Evolutionary conservation across 2,797 vertebrate genomes (phyloP), one percentile per base, ranked within the genome.

Genomic region (Dendrocincla tyrannina): DNA sequence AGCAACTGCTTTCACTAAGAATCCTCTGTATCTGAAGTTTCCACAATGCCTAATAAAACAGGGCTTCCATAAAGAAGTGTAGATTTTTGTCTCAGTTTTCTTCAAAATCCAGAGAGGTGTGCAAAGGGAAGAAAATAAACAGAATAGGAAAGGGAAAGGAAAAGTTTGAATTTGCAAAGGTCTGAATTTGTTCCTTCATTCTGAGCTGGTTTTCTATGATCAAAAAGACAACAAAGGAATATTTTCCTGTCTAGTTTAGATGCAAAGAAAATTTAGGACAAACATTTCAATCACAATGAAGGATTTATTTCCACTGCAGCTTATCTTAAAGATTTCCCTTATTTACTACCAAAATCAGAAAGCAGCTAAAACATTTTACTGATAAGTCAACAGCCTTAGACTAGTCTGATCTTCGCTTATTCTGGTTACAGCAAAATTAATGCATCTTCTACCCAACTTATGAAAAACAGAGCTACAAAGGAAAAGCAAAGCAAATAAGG

Each of bases 1-100:
- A 94, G 88, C 88, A 94, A 95, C 80, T 95, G 91, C 87, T 94
- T 87, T 76, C 77, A 83, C 66, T 60, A 86, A 81, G 63, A 79
- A 75, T 72, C 67, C 62, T 91, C 88, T 62, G 39, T 30, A 62
- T 75, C 32, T 67, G 23, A 84, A 92, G 69, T 69, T 67, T 91
- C 62, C 58, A 62, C 22, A 7, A n/a, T 3, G 7, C 27, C 44
- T 84, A 77, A 53, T 72, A 78, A 85, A 94, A 88, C 17, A 33
- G 27, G 9, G 30, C 14, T 91, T 85, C 67, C n/a, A 44, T 6
- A 12, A 86, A 73, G n/a, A 69, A 88, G 1, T 74, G 59, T 8
- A 93, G n/a, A 69, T 88, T 70, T 70, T 74, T 35, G 28, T 46
- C 35, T 88, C 59, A 1, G 7, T 35, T 90, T 69, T 84, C 59